Conservation (phyloP, 1,140 invertebrate species). For the Nasonia longicornis region DNA sequence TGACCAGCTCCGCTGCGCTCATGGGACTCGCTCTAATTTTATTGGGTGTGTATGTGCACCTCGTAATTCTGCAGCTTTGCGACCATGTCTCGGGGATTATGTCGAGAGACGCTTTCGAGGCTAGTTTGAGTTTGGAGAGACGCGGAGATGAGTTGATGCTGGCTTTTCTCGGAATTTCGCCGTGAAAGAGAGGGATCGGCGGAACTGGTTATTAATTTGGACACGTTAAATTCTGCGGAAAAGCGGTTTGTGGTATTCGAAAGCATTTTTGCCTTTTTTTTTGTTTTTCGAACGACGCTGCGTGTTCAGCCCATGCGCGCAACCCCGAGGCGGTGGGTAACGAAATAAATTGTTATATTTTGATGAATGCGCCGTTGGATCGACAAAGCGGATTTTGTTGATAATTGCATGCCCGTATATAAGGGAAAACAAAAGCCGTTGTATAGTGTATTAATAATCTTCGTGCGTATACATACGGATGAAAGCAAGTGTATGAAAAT, state of each 20-base stretch:
- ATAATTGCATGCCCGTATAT: background rate
- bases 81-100: background rate
- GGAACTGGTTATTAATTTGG: no score
- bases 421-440: background rate
- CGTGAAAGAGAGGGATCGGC: no score
- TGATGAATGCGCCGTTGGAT: background rate
- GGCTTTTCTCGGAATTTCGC: no score
- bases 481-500: no score
- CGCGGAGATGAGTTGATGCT: no score
- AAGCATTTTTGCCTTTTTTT: background rate
- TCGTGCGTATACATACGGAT: background rate
- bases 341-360: background rate
- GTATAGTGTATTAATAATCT: background rate
- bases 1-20: constrained; percentile 74
- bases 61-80: background rate
- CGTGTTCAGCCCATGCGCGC: no score
- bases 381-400: background rate
- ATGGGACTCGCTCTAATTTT: constrained; percentile 76
- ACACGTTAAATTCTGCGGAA: no score
- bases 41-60: constrained; percentile 54
- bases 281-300: background rate
- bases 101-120: background rate
- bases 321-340: no score
- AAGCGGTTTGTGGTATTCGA: no score
- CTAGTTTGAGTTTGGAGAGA: no score